Base-by-base conservation (phyloP, 1,140 invertebrate genomes). In the Apis cerana region DNA sequence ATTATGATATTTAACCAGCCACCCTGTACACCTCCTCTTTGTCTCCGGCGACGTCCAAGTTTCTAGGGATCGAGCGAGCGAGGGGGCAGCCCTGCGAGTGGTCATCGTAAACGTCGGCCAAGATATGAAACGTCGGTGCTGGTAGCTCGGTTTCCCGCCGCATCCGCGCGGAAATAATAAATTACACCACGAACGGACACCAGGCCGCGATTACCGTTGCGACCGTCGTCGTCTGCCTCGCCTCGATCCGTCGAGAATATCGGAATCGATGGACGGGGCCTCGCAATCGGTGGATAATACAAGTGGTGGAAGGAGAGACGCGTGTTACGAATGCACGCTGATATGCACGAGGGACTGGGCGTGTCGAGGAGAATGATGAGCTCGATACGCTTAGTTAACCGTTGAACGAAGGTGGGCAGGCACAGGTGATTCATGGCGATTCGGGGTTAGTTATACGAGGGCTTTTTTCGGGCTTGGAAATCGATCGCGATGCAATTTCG, bases 41-140 rank as follows among this genome's bases (percentile, higher is more conserved):
- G 33, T 59, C 50, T 58, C 56, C 27, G 0, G 58, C 52, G 56
- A 23, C 21, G 70, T 33, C 80, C 69, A 33, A 76, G 58, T 67
- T 81, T 86, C 75, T 83, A 87, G 71, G 71, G 75, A 87, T 82
- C 85, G 59, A 27, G 23, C 69, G 82, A 61, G 70, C 85, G 59
- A 58, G 27, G 27, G 27, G 27, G 27, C 69, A n/a, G 61, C 80
- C 56, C n/a, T n/a, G 61, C 65, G 33, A 33, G 33, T 2, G 78
- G 80, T 85, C 65, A 82, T 87, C 76, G 72, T 75, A 83, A 87
- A 80, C 71, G 76, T 86, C 72, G 59, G 13, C 59, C 19, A 79
- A 86, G 83, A 72, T 56, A 64, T 58, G 76, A 85, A 72, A 12
- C 58, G 62, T 80, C 76, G 54, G 59, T 27, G 15, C 79, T 50